These are phyloP conservation scores for Hyperopisus bebe DNA, from an alignment of 2,113 vertebrate species.

Conservation along the genomic window DNA sequence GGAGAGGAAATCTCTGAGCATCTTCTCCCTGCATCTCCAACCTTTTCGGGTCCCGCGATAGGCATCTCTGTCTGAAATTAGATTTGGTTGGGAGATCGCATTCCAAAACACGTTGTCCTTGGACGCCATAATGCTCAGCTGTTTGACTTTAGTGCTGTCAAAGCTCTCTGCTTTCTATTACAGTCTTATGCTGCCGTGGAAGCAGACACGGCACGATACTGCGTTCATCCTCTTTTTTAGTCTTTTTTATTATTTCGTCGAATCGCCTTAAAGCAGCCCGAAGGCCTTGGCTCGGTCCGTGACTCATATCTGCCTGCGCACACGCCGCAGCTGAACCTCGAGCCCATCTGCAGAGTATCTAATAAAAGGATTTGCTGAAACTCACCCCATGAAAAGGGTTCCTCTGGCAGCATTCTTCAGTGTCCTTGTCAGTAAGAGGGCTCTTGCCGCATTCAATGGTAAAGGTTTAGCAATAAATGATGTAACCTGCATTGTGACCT, in stretches of 20 bases:
- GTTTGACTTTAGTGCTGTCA: background rate
- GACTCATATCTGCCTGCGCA: background rate
- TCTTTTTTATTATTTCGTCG: background rate
- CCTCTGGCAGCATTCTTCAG: background rate
- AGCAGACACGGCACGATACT: background rate
- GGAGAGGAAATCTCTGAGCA: background rate
- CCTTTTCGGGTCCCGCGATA: background rate
- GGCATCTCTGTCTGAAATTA: background rate
- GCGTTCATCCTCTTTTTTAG: slow-evolving; percentile 9
- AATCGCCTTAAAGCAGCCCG: background rate
- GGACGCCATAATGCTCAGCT: background rate
- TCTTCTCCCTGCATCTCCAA: background rate
- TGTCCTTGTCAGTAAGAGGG: slow-evolving; percentile 20
- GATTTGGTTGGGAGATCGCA: background rate
- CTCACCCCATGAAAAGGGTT: slow-evolving; percentile 3
- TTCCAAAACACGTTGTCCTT: background rate
- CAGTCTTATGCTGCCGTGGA: background rate
- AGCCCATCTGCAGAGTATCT: slow-evolving; percentile 8
- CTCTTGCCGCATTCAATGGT: background rate
- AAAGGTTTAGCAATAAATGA: slow-evolving; percentile 13
- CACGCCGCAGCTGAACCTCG: background rate
- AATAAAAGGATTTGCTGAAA: slow-evolving; percentile 17
- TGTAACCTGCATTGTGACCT: slow-evolving; percentile 15
- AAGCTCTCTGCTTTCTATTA: background rate
- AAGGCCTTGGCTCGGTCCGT: background rate